phyloP scores from a whole-genome alignment of 2,797 vertebrate species.

The Babyrousa celebensis region DNA sequence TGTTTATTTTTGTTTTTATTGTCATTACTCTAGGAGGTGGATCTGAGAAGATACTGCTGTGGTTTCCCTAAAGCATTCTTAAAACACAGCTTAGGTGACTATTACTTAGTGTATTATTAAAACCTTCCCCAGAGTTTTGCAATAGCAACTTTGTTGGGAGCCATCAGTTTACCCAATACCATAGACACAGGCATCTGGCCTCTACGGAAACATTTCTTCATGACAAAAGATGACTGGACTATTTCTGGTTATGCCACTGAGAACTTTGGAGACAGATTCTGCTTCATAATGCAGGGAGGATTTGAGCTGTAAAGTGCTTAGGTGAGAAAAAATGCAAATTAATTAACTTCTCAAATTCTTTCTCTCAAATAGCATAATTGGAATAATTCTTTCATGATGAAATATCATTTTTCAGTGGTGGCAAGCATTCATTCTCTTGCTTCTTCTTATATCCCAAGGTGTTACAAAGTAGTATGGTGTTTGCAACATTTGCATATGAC shows the following conservation, averaged over 20 bases:
- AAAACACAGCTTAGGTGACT: neutral
- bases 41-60: too few relatives aligned
- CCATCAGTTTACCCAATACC: neutral
- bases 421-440: neutral
- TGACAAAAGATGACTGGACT: neutral
- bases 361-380: neutral
- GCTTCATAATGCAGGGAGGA: neutral
- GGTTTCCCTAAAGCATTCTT: neutral
- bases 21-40: too few relatives aligned
- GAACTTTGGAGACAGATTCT: neutral
- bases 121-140: neutral
- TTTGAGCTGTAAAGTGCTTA: neutral
- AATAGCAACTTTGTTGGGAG: neutral
- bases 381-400: constrained; percentile 28
- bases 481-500: neutral
- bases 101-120: neutral
- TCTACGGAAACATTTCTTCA: neutral
- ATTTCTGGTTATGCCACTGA: neutral
- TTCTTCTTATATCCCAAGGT: neutral
- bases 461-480: neutral
- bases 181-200: neutral
- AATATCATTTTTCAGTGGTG: neutral
- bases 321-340: constrained; percentile 26
- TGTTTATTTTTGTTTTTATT: too few relatives aligned
- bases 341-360: constrained; percentile 19